Evolutionary conservation across 2,797 vertebrate species (phyloP).

Genomic region (Bovichtus diacanthus): DNA sequence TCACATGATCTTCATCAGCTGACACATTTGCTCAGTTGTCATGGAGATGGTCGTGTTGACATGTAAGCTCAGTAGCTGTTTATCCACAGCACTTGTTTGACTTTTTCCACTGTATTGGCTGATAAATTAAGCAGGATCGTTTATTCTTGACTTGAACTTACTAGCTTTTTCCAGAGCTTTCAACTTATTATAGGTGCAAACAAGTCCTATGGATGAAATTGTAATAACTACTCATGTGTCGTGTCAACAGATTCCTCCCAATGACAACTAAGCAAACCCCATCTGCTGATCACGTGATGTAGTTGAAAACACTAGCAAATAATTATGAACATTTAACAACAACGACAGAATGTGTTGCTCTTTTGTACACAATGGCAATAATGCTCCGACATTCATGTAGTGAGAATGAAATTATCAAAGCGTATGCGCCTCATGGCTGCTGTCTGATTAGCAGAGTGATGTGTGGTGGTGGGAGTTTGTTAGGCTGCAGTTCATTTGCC

Average conservation of each 20-base stretch:
- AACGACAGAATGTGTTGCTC: neutral
- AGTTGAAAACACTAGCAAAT: neutral
- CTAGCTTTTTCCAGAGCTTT: neutral
- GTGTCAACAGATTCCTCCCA: neutral
- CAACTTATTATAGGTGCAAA: neutral
- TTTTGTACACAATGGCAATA: conserved; percentile 11
- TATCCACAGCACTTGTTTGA: neutral
- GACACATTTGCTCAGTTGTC: neutral
- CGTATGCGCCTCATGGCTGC: conserved; percentile 52
- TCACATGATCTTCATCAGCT: neutral
- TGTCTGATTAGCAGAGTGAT: conserved; percentile 77
- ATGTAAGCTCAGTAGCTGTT: neutral
- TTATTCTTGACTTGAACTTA: neutral
- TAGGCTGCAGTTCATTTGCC: conserved; percentile 75
- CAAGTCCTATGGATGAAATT: neutral
- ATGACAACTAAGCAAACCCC: neutral
- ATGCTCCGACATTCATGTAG: conserved; percentile 15
- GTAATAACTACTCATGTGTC: neutral
- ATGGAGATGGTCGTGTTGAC: neutral
- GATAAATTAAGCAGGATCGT: neutral
- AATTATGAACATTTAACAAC: neutral
- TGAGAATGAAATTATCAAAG: conserved; percentile 40
- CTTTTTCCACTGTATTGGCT: neutral
- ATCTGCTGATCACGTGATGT: neutral
- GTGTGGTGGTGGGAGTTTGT: conserved; percentile 75